Evolutionary conservation across 1,140 invertebrate genomes (phyloP).

Genomic region (Rhynchophorus ferrugineus): DNA sequence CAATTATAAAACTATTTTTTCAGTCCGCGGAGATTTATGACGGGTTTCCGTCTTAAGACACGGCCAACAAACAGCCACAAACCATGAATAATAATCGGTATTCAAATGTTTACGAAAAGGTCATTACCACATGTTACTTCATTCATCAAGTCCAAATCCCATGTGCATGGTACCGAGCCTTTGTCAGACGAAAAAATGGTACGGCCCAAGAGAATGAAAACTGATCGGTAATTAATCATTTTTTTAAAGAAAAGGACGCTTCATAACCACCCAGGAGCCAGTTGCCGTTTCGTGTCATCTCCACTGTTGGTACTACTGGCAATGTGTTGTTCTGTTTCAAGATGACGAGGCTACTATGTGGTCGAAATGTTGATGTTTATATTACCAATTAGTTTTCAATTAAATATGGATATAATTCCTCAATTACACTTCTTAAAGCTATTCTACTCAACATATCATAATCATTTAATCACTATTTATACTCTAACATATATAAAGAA

Average conservation of each 20-base stretch:
- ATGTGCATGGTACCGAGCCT: constrained; percentile 10
- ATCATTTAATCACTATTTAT: no score
- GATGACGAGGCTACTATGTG: no score
- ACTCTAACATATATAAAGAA: no score
- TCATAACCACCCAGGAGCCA: not conserved
- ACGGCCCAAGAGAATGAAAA: constrained; percentile 3
- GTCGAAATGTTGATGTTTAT: no score
- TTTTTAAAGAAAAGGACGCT: not conserved
- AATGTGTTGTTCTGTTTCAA: no score
- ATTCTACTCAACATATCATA: no score
- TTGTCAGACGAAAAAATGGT: constrained; percentile 6
- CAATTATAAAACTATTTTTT: constrained; percentile 12
- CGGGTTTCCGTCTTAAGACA: constrained; percentile 18
- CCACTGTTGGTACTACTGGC: no score
- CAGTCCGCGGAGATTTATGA: constrained; percentile 19
- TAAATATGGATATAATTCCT: no score
- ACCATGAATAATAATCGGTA: constrained; percentile 20
- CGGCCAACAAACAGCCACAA: constrained; percentile 7
- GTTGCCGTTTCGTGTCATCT: not conserved
- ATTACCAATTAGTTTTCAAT: no score
- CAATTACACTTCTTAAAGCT: no score
- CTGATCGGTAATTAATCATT: constrained; percentile 18
- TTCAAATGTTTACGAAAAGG: constrained; percentile 20
- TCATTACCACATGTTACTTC: constrained; percentile 23
- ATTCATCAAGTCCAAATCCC: constrained; percentile 20